Base-by-base conservation (phyloP, 2,797 vertebrate genomes). In the Eulemur mongoz region DNA sequence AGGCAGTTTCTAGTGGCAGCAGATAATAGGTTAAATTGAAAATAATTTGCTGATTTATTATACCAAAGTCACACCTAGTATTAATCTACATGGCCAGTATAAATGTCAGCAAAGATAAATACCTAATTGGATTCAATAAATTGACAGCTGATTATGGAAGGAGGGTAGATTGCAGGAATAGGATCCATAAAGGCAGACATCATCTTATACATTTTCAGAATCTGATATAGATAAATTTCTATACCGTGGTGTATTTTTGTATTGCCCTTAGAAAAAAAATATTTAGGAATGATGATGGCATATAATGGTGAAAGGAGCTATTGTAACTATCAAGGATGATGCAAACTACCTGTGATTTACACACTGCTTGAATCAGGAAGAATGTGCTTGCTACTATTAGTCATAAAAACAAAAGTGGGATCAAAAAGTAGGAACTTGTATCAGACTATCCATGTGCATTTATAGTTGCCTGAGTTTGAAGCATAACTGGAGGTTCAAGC, bases 31-130 rank as follows among this genome's bases (percentile, higher is more conserved):
- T 95, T 83, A 96, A 86, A 80, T 63, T 45, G 48, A 90, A 95
- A 97, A 95, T 95, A 93, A 89, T 93, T 93, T 80, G 45, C 40
- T 73, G 35, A 91, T 95, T 93, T 94, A 93, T 94, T 92, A 70
- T 91, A 10, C 57, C 69, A 92, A 91, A 92, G 50, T 43, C 45
- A 89, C 75, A 70, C 54, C 22, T 73, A 96, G 18, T 91, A 89
- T 88, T 95, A 95, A 91, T 75, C 25, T 86, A 67, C 9, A 89
- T 93, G 80, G 43, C 63, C 45, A 81, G 65, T 92, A 91, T 32
- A 94, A 96, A 69, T 91, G 43, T 83, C 93, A 93, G 48, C 30
- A 67, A 96, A 95, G 80, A 91, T 93, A 89, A 96, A 83, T 14
- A 97, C 11, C 32, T 89, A 95, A 95, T 80, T 86, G 82, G 48